A percentile compares a stretch with the other conserved stretches of the same genome.
These are phyloP conservation scores for Buceros bicornis DNA, from an alignment of 2,797 vertebrate species.

Conservation along the genomic window DNA sequence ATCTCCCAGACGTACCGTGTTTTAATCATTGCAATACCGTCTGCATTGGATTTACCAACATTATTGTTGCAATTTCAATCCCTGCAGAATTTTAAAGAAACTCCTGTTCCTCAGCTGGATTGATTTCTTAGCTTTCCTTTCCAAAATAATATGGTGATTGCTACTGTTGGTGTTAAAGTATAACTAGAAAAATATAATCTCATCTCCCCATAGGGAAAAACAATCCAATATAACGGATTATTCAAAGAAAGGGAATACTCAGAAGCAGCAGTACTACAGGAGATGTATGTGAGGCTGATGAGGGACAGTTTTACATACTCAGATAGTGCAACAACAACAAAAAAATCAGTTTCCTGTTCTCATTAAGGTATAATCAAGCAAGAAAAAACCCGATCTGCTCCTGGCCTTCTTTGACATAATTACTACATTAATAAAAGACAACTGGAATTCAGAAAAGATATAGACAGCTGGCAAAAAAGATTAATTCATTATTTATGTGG, in stretches of 20 bases:
- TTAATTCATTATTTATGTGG: neutral
- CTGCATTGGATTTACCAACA: neutral
- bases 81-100: neutral
- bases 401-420: neutral
- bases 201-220: neutral
- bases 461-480: neutral
- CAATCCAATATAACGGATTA: neutral
- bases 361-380: neutral
- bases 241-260: neutral
- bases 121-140: neutral
- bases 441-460: neutral
- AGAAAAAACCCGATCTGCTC: neutral
- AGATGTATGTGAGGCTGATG: neutral
- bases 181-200: neutral
- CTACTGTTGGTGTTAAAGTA: neutral
- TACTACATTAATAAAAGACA: neutral
- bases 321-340: neutral
- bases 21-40: neutral
- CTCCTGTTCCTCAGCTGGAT: neutral
- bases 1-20: rapidly evolving
- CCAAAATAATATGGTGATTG: neutral
- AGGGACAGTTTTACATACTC: neutral
- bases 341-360: neutral
- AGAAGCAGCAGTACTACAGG: neutral
- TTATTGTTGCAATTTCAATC: neutral